phyloP scores from a whole-genome alignment of 2,113 vertebrate species.

The Lycaon pictus region DNA sequence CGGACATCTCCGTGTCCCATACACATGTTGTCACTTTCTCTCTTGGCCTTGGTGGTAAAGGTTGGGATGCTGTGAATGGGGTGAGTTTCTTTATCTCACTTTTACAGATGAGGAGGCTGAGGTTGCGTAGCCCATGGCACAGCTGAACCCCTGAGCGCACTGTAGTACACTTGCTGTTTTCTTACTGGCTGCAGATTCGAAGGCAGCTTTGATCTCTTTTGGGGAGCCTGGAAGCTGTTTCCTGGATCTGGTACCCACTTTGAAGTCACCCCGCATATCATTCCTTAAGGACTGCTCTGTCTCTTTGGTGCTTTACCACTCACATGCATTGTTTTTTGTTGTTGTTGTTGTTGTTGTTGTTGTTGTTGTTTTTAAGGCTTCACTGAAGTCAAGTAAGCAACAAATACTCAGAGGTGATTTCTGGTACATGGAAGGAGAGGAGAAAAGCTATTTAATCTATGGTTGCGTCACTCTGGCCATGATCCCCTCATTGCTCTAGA shows the following conservation, averaged over 20 bases:
- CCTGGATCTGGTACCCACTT: background rate
- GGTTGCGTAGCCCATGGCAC: background rate
- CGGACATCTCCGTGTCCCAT: background rate
- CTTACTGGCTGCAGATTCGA: background rate
- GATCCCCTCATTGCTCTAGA: background rate
- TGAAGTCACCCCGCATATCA: background rate
- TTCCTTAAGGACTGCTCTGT: background rate
- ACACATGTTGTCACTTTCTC: accelerated
- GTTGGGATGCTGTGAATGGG: background rate
- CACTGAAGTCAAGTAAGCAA: background rate
- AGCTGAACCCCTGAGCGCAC: background rate
- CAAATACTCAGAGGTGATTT: background rate
- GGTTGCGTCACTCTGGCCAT: background rate
- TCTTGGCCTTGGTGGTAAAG: background rate
- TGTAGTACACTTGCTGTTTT: background rate
- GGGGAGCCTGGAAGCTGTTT: background rate
- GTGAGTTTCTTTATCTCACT: background rate
- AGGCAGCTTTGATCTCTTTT: background rate
- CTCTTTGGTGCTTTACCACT: background rate
- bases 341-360: too few species aligned
- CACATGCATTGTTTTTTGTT: background rate
- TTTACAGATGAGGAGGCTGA: background rate
- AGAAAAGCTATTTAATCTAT: background rate
- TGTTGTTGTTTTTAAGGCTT: background rate
- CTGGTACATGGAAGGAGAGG: background rate